Percentiles rank a stretch among this genome's conserved stretches.
phyloP scores from a whole-genome alignment of 2,797 vertebrate genomes.

The Mastacembelus armatus region DNA sequence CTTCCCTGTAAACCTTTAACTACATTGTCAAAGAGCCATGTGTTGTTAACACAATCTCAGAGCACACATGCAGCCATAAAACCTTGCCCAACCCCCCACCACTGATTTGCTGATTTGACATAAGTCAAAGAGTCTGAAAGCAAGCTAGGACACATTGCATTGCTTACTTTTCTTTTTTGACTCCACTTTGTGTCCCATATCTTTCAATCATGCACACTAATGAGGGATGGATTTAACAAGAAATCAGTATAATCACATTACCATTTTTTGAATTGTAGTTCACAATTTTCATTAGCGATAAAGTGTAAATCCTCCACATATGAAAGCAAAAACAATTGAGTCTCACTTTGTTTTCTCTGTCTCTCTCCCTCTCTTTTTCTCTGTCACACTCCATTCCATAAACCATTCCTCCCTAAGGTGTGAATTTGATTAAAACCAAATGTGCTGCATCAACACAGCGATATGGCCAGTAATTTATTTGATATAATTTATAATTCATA shows the following conservation, averaged over 20 bases:
- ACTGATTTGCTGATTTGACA: constrained; percentile 77
- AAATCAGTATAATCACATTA: constrained; percentile 10
- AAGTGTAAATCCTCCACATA: constrained; percentile 4
- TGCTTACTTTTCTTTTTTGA: constrained; percentile 47
- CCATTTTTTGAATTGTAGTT: neutral
- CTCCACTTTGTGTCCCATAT: constrained; percentile 31
- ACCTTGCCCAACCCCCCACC: constrained; percentile 24
- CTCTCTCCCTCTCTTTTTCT: constrained; percentile 6
- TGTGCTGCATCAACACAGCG: constrained; percentile 45
- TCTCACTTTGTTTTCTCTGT: neutral
- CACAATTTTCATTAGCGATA: constrained; percentile 1
- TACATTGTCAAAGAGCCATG: constrained; percentile 31
- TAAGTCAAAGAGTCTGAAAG: constrained; percentile 75
- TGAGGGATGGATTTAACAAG: constrained; percentile 1
- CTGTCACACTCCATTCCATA: constrained; percentile 18
- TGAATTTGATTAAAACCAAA: constrained; percentile 56
- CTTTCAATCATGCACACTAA: constrained; percentile 19
- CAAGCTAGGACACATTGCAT: constrained; percentile 80
- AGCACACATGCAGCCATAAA: neutral
- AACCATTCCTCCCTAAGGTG: constrained; percentile 38
- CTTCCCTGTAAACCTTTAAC: constrained; percentile 16
- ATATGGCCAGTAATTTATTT: constrained; percentile 52
- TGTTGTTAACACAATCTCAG: constrained; percentile 21
- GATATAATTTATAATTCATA: constrained; percentile 58
- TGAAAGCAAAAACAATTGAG: constrained; percentile 1